Conservation (phyloP, 2,888 invertebrate species). For the Acanthopleura granulata region DNA sequence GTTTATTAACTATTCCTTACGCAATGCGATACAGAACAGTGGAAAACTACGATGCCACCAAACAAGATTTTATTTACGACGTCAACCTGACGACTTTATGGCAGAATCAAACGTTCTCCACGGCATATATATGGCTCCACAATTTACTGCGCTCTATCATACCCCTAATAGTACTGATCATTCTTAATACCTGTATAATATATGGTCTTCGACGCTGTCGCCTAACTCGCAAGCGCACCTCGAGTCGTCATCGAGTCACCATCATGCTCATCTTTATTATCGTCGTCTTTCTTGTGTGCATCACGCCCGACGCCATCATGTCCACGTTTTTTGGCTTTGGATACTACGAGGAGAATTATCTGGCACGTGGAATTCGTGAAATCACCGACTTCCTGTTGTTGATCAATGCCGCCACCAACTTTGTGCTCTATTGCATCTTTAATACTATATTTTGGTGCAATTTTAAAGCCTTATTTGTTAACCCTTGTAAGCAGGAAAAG, state of each 20-base stretch:
- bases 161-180: conserved; percentile 59
- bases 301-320: conserved; percentile 67
- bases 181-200: conserved; percentile 63
- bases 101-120: conserved; percentile 51
- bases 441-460: conserved; percentile 63
- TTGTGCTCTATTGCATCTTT: conserved; percentile 65
- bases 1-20: conserved; percentile 59
- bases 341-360: conserved; percentile 62
- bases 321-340: conserved; percentile 65
- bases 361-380: conserved; percentile 63
- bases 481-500: conserved; percentile 6
- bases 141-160: conserved; percentile 64
- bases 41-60: conserved; percentile 26
- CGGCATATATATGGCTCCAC: conserved; percentile 60
- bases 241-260: conserved; percentile 59
- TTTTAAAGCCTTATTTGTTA: conserved; percentile 14
- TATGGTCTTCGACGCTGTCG: conserved; percentile 55
- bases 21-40: conserved; percentile 59
- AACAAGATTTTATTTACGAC: conserved; percentile 37
- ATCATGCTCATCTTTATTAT: conserved; percentile 67
- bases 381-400: conserved; percentile 64
- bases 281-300: conserved; percentile 64
- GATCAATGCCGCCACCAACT: conserved; percentile 66
- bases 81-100: conserved; percentile 58
- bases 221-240: conserved; percentile 45